These are phyloP conservation scores for Ferrisia virgata DNA, from an alignment of 2,888 invertebrate genomes.

Conservation along the genomic window DNA sequence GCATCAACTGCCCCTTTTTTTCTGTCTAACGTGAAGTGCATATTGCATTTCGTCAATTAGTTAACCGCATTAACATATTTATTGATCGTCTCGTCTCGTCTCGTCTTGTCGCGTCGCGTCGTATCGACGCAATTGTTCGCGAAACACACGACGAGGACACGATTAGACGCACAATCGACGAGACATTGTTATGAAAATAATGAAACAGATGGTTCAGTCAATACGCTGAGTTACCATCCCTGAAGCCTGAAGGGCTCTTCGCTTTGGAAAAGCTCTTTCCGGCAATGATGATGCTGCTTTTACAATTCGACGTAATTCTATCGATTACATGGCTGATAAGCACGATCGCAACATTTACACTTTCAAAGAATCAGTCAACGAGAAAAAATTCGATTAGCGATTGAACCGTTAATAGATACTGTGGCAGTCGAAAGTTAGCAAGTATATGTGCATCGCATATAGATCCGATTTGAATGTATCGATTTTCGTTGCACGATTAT, in stretches of 20 bases:
- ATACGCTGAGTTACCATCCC: neutral
- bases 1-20: too few species aligned
- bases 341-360: neutral
- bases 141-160: neutral
- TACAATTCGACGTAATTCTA: neutral
- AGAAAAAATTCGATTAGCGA: neutral
- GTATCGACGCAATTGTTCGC: neutral
- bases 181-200: neutral
- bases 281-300: neutral
- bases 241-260: neutral
- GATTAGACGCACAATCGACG: neutral
- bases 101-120: neutral
- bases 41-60: neutral
- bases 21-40: too few species aligned
- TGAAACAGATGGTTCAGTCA: neutral
- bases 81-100: neutral
- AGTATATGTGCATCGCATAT: neutral
- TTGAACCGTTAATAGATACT: neutral
- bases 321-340: neutral
- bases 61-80: neutral
- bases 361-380: neutral
- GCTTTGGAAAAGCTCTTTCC: neutral
- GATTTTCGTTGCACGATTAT: neutral
- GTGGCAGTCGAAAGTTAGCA: neutral
- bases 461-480: neutral